Evolutionary conservation across 1,140 invertebrate genomes (phyloP).

Genomic region (Diorhabda carinulata): DNA sequence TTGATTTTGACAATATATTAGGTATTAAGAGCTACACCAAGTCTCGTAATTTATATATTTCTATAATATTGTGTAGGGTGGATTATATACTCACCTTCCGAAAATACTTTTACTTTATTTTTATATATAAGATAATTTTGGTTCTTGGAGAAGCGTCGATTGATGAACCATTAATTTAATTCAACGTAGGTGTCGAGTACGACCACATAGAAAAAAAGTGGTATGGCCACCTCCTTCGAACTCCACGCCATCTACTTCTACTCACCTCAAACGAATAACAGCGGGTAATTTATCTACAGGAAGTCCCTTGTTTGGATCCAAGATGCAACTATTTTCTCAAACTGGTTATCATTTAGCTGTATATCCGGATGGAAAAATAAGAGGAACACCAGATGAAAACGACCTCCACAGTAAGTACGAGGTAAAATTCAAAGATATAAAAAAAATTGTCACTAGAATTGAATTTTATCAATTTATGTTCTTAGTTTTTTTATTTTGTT

Average conservation of each 20-base stretch:
- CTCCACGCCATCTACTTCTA: constrained; percentile 18
- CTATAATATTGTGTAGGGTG: no score
- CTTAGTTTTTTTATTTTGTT: background rate
- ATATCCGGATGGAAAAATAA: constrained; percentile 52
- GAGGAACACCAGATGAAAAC: constrained; percentile 51
- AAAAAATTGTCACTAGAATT: constrained; percentile 4
- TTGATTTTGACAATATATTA: no score
- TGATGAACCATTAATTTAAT: no score
- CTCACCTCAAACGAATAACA: constrained; percentile 25
- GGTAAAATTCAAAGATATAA: background rate
- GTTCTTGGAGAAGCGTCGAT: no score
- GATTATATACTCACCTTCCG: no score
- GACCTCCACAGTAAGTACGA: constrained; percentile 54
- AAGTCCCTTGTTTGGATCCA: constrained; percentile 40
- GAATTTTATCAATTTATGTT: constrained; percentile 3
- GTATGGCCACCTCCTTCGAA: constrained; percentile 34
- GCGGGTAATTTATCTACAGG: constrained; percentile 21
- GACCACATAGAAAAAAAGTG: constrained; percentile 16
- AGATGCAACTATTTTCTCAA: constrained; percentile 56
- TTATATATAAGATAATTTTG: no score
- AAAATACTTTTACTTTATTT: no score
- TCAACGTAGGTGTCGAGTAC: background rate
- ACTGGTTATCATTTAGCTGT: constrained; percentile 57
- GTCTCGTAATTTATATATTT: no score
- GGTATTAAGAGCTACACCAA: no score